Evolutionary conservation across 2,797 vertebrate species (phyloP), one percentile per base, ranked within the genome.

Genomic region (Spinus olivaceus): DNA sequence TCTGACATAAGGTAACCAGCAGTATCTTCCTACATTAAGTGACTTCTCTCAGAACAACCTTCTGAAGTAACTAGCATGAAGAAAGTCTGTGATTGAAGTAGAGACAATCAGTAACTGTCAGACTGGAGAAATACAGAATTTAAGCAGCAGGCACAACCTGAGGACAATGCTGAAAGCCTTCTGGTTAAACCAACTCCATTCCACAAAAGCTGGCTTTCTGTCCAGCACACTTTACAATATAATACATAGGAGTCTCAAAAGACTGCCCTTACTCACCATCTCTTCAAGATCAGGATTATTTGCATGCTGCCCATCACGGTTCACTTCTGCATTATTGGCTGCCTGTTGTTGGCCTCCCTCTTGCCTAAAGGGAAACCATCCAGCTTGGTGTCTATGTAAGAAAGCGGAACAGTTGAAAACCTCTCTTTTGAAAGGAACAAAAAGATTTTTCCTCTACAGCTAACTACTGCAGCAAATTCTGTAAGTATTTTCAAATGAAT

Each of bases 291-390:
- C 98, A 42, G 97, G 97, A 91, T 98, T 98, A 66, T 98, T 97
- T 86, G 94, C 98, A 60, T 98, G 98, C 41, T 97, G 94, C 24
- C 98, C 98, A 5, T 99, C 98, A 80, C 95, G 98, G 89, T 99
- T 98, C 80, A 96, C 97, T 78, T 98, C 96, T 6, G 97, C 97
- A 35, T 97, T 98, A 96, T 98, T 98, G 84, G 97, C 97, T 92
- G 97, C 97, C 82, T 96, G 98, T 27, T 98, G 98, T 5, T 98
- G 98, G 63, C 98, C 98, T 67, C 98, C 98, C 90, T 99, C 99
- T 94, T 98, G 98, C 95, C 99, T 98, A 86, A 99, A 99, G 56
- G 99, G 99, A 95, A 99, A 99, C 99, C 99, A 99, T 91, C 99
- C 99, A 60, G 99, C 99, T 95, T 99, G 99, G 92, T 99, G 99